Conservation (phyloP, 2,888 invertebrate genomes). For the Tetropium fuscum region DNA sequence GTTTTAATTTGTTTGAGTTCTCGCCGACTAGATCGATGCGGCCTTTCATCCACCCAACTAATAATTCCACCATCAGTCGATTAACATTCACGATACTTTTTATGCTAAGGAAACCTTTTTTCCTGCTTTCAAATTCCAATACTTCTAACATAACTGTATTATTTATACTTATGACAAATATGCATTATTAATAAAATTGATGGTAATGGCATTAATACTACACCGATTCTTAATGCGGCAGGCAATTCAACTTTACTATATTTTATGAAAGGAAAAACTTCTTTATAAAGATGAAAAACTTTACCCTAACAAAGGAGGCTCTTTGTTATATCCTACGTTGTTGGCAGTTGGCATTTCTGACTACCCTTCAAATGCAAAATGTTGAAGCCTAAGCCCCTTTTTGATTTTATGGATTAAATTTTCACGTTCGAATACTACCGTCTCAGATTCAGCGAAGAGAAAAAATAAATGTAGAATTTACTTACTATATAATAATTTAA, state of each 20-base stretch:
- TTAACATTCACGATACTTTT: conserved; percentile 23
- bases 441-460: too few species aligned
- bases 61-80: conserved; percentile 27
- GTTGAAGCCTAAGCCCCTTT: conserved; percentile 5
- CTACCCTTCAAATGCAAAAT: conserved; percentile 19
- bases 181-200: neutral
- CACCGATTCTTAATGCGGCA: neutral
- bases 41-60: conserved; percentile 34
- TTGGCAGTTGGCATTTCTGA: conserved; percentile 14
- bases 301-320: conserved; percentile 9
- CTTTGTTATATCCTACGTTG: conserved; percentile 16
- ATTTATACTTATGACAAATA: neutral
- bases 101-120: conserved; percentile 11
- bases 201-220: neutral
- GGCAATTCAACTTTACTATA: neutral
- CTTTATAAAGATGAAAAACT: conserved; percentile 20
- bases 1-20: conserved; percentile 61
- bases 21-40: conserved; percentile 48
- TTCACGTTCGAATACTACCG: too few species aligned
- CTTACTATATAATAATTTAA: too few species aligned
- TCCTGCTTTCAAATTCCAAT: conserved; percentile 3
- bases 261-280: conserved; percentile 15
- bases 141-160: neutral
- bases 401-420: conserved; percentile 1
- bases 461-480: too few species aligned